Base-by-base conservation (phyloP, 2,888 invertebrate species). In the Sarcophaga carnaria region DNA sequence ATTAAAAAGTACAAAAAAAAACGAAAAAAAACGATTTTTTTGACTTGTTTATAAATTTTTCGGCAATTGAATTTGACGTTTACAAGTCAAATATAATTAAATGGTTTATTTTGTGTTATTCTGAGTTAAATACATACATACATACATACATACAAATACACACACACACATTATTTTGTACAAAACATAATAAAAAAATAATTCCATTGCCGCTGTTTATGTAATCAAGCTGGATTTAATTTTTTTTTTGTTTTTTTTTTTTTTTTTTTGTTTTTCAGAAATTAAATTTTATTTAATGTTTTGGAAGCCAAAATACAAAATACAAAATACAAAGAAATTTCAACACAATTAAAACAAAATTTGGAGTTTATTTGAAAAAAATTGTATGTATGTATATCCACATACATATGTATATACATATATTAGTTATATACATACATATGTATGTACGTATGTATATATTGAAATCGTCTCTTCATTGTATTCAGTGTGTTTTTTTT, bases 11-110 rank as follows among this genome's bases (percentile, higher is more conserved):
- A 37, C 8, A 2, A 37, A 37, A 37, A 64, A 27, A 64, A 27
- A 25, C 4, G 3, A 22, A 5, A 25, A 25, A n/a, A 2, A 25
- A 25, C 22, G 37, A 37, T 37, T 37, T 47, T 60, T 71, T 67
- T 78, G 74, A 74, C 67, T 77, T 85, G 69, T 85, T 80, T 77
- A 77, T 63, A 81, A 77, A 80, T 78, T 69, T 78, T 69, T 14
- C 8, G 70, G 12, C 64, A 85, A 85, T 81, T 85, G 75, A 81
- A 70, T 85, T 79, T 85, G 60, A 54, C 54, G 22, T 77, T 37
- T 22, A 22, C 63, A 67, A 67, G 67, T 45, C 27, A 70, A 82
- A 71, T 82, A 47, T 82, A 82, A 82, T 85, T 85, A 79, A 85
- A 85, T 60, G 54, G 22, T 74, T 71, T 70, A 27, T 74, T 78